Conservation (phyloP, 1,140 invertebrate species). For the Anastatus disparis region DNA sequence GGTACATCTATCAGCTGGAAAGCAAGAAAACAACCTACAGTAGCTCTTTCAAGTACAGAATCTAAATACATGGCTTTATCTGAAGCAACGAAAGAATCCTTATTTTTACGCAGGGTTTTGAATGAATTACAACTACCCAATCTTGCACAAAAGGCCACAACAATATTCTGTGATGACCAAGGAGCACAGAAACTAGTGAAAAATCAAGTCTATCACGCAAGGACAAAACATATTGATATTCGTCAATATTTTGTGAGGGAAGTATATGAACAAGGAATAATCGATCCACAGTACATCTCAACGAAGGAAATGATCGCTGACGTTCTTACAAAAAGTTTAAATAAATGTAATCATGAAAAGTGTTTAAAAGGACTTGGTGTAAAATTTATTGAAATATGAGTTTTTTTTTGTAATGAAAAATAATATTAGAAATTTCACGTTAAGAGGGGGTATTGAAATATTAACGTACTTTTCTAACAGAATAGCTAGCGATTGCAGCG, state of each 20-base stretch:
- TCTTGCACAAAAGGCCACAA: not conserved
- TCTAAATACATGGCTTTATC: conserved; percentile 62
- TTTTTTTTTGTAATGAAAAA: no score
- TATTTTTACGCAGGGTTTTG: conserved; percentile 51
- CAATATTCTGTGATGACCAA: conserved; percentile 31
- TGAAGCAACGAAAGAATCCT: conserved; percentile 56
- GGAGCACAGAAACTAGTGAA: conserved; percentile 35
- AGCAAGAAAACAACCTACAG: no score
- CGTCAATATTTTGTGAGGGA: conserved; percentile 45
- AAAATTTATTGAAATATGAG: no score
- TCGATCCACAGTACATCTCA: not conserved
- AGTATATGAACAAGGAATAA: not conserved
- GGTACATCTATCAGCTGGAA: no score
- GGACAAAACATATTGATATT: conserved; percentile 46
- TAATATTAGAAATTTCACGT: no score
- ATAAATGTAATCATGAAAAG: no score
- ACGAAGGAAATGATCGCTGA: not conserved
- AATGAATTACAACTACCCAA: not conserved
- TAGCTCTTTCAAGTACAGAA: no score
- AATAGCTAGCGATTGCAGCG: no score
- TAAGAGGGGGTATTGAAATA: no score
- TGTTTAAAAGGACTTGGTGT: no score
- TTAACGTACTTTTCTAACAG: no score
- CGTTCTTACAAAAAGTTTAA: no score
- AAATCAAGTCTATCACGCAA: conserved; percentile 40